Base-by-base conservation (phyloP, 2,888 invertebrate species). In the Mythimna loreyi region DNA sequence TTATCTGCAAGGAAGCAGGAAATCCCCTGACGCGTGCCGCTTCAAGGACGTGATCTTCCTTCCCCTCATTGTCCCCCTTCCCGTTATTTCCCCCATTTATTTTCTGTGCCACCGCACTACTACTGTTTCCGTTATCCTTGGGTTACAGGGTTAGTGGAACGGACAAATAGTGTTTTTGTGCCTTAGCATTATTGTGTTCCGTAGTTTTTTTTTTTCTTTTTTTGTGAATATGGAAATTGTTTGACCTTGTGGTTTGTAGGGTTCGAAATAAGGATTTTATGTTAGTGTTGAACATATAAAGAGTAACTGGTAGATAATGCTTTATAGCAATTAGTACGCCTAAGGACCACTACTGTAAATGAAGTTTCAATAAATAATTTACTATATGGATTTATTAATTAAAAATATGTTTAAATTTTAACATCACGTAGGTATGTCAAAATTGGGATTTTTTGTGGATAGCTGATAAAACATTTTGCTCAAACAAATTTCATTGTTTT, bases 41-140 rank as follows among this genome's bases (percentile, higher is more conserved):
- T 53, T 71, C 79, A 81, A 83, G 82, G 84, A 70, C 76, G 72
- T 60, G 56, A 59, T 72, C 61, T 72, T 59, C 49, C 30, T 62
- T 25, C 40, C 77, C 30, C 62, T 40, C 6, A 9, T 16, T 65
- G 40, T 16, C 47, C 50, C 30, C 57, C 16, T 65, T 55, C 28
- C 55, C 56, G 23, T 71, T 56, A 70, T 59, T 65, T 65, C 68
- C 69, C 56, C 23, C 57, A 64, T 81, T 76, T 81, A 81, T 80
- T 79, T 66, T 66, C 74, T 60, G 36, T 58, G 64, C 21, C 40
- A 52, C 68, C 56, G 47, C 69, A 71, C 53, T 72, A 80, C 56
- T 67, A 58, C 62, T 63, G 62, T 69, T 72, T 75, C 71, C 57
- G 33, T 50, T 80, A 72, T 64, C 59, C 66, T 81, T 74, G 72